Evolutionary conservation across 35 echinoderm and acorn worm species (phyloP), one percentile per base, ranked within the genome.

Genomic region (Stichopus chloronotus): DNA sequence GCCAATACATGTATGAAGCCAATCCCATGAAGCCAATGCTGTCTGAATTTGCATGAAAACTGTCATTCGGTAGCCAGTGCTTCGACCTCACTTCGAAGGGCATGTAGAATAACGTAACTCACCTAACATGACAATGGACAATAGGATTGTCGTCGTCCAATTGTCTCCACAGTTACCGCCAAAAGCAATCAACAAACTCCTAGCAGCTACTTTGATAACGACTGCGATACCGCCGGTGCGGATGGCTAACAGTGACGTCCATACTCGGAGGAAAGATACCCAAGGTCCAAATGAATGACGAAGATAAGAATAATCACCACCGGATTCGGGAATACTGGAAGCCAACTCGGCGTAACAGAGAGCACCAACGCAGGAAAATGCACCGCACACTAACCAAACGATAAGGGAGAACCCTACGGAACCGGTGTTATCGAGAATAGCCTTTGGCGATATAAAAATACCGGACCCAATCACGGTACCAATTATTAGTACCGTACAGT

Each of bases 381-480:
- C 55, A 22, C 96, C 96, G 92, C 96, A 96, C 8, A 85, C 9
- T 5, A 78, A 19, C 96, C 96, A 98, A 6, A 98, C 59, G 63
- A 98, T 55, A 8, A 98, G 69, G 57, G 94, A 83, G 56, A 78
- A 78, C 3, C 96, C 96, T 9, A 94, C 92, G 0, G 96, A 94
- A 9, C 96, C 96, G 9, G 86, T 91, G 76, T 91, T 90, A 52
- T 81, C 83, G 7, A 95, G 72, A 63, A 98, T 92, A 20, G 94
- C 96, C 72, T 94, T 98, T 1, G 96, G 96, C 22, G 96, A 96
- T n/a, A 98, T 93, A 63, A 98, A 98, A 25, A 98, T 93, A 0
- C 96, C 96, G 23, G 94, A 96, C 25, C 96, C 96, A 20, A 98
- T 94, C 25, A 98, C 90, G 61, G 91, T 93, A 56, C 96, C 96